Evolutionary conservation across 2,888 invertebrate genomes (phyloP).

Genomic region (Sinopyrophorus schimmeli): DNA sequence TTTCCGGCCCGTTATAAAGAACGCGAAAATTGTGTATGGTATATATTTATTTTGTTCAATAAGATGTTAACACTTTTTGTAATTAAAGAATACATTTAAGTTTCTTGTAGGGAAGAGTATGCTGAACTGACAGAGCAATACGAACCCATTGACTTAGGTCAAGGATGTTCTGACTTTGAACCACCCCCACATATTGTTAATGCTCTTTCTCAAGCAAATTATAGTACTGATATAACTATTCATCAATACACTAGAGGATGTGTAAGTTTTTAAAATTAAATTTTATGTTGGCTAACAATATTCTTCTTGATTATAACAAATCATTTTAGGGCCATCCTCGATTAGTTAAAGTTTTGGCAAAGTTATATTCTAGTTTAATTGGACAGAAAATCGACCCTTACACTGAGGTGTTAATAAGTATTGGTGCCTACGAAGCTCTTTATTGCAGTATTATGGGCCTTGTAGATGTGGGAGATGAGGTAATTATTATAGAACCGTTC

Average conservation of each 20-base stretch:
- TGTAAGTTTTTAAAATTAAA: slow-evolving; percentile 71
- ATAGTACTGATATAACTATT: slow-evolving; percentile 70
- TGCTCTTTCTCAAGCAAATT: slow-evolving; percentile 69
- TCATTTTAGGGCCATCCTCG: slow-evolving; percentile 82
- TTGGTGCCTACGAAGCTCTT: slow-evolving; percentile 94
- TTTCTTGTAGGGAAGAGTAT: slow-evolving; percentile 81
- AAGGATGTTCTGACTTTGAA: slow-evolving; percentile 93
- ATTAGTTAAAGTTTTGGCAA: slow-evolving; percentile 79
- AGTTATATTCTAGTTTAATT: slow-evolving; percentile 81
- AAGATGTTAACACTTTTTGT: not conserved
- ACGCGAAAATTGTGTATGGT: too few species aligned
- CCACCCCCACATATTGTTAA: slow-evolving; percentile 81
- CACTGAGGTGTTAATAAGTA: slow-evolving; percentile 85
- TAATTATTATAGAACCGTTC: slow-evolving; percentile 96
- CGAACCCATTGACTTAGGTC: slow-evolving; percentile 91
- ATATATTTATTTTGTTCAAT: too few species aligned
- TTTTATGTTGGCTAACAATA: too few species aligned
- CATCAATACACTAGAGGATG: slow-evolving; percentile 94
- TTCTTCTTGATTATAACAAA: not conserved
- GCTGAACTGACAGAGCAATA: slow-evolving; percentile 78
- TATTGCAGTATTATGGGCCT: slow-evolving; percentile 83
- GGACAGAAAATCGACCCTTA: slow-evolving; percentile 78
- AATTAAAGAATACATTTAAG: not conserved
- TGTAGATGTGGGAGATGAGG: slow-evolving; percentile 84
- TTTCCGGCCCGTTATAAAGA: too few species aligned